Base-by-base conservation (phyloP, 2,888 invertebrate species). In the Neoscelio sp. region DNA sequence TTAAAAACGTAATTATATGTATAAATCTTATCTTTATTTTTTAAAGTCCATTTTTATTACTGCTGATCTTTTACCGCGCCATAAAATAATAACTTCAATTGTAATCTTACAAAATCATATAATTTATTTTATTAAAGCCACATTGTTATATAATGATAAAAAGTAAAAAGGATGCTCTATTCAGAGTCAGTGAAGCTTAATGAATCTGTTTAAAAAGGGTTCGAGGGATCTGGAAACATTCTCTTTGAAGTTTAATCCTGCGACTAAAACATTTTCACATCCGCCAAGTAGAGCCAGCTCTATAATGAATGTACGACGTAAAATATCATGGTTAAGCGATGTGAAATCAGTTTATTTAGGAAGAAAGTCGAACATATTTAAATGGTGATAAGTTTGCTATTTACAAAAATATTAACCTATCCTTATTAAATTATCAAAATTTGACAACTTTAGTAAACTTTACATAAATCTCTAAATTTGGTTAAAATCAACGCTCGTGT, bases 341-440 rank as follows among this genome's bases (percentile, higher is more conserved):
- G 54, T 44, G 65, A n/a, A 71, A 42, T 28, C 20, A 35, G 54
- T 64, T 78, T 65, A 44, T 28, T 18, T 26, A 28, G 20, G 26
- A 38, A 35, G 46, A 20, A 50, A 73, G 78, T 35, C 48, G 65
- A 74, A 78, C 70, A 67, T 71, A 58, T 58, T 75, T 65, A 76
- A 80, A 58, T 71, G 56, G 56, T 54, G 30, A 48, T 30, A 67
- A 54, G 44, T 73, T 62, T 40, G 52, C 30, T 42, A 71, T 33
- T 71, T 40, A 48, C 8, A 26, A 12, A 17, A 64, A 38, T 33
- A 48, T 60, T 60, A 33, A 73, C 42, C 64, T 68, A 74, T 74
- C 58, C 8, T 50, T 48, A 76, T 76, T 68, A 68, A 80, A 75
- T 76, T 68, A 7, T n/a, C 3, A n/a, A 33, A 7, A 33, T 7